Conservation (phyloP, 2,888 invertebrate species). For the Tipula lateralis region DNA sequence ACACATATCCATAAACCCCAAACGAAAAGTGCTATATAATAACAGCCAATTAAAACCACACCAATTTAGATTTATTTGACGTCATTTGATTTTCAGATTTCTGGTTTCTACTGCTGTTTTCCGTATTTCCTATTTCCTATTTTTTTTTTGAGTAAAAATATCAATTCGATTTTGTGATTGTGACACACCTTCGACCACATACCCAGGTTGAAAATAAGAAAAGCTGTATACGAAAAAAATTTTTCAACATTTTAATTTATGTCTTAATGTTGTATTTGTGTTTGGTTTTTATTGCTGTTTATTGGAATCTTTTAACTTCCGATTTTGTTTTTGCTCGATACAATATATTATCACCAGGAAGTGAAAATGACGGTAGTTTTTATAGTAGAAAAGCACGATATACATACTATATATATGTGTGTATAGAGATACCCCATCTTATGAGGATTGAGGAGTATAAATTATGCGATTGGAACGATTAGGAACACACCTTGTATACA, state of each 20-base stretch:
- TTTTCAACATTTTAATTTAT: conserved; percentile 4
- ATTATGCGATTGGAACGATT: background rate
- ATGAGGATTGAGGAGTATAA: background rate
- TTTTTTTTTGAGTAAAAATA: background rate
- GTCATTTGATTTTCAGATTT: background rate
- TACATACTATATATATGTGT: background rate
- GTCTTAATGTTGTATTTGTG: background rate
- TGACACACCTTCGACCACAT: background rate
- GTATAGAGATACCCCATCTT: no score
- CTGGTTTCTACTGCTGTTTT: background rate
- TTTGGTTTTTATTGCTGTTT: background rate
- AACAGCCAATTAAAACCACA: background rate
- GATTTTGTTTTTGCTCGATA: background rate
- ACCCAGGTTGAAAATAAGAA: background rate
- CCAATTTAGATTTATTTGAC: background rate
- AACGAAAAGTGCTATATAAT: conserved; percentile 2
- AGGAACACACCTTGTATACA: background rate
- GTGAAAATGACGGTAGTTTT: background rate
- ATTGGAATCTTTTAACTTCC: background rate
- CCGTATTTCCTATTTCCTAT: background rate
- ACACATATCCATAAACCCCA: background rate
- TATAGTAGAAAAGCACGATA: background rate
- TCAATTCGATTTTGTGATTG: background rate
- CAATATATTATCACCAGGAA: background rate
- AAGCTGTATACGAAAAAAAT: background rate